phyloP scores from a whole-genome alignment of 2,113 vertebrate genomes.

The Clinocottus analis region DNA sequence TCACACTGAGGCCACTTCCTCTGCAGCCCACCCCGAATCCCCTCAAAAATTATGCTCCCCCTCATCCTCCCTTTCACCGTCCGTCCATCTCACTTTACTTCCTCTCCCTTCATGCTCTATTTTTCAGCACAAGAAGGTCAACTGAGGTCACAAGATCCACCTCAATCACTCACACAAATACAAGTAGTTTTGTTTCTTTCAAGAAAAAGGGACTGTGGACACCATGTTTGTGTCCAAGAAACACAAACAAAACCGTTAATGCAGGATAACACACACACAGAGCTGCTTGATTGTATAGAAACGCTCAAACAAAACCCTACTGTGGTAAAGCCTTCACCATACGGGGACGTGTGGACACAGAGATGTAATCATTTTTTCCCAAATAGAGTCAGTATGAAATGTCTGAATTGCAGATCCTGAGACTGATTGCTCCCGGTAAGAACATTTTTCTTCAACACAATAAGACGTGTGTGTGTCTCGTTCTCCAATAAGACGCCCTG shows the following conservation, averaged over 20 bases:
- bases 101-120: slow-evolving; percentile 47
- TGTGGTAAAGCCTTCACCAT: slow-evolving; percentile 6
- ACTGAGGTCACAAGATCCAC: slow-evolving; percentile 29
- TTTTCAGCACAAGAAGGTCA: slow-evolving; percentile 29
- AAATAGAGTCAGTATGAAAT: slow-evolving; percentile 25
- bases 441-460: slow-evolving; percentile 16
- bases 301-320: neutral
- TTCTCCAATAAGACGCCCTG: neutral
- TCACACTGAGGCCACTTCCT: slow-evolving; percentile 77
- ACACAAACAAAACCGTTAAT: neutral
- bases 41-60: slow-evolving; percentile 42
- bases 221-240: neutral
- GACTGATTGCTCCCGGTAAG: slow-evolving; percentile 24
- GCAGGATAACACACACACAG: slow-evolving; percentile 8
- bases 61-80: slow-evolving; percentile 31
- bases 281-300: neutral
- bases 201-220: neutral
- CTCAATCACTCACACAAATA: neutral
- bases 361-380: slow-evolving; percentile 18
- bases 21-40: slow-evolving; percentile 55
- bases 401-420: slow-evolving; percentile 29
- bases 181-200: slow-evolving; percentile 14
- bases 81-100: slow-evolving; percentile 41
- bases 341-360: neutral
- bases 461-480: slow-evolving; percentile 49